Percentiles rank a stretch among this genome's conserved stretches.
These are phyloP conservation scores for Lasioglossum leucozonium DNA, from an alignment of 2,888 invertebrate species.

Conservation along the genomic window DNA sequence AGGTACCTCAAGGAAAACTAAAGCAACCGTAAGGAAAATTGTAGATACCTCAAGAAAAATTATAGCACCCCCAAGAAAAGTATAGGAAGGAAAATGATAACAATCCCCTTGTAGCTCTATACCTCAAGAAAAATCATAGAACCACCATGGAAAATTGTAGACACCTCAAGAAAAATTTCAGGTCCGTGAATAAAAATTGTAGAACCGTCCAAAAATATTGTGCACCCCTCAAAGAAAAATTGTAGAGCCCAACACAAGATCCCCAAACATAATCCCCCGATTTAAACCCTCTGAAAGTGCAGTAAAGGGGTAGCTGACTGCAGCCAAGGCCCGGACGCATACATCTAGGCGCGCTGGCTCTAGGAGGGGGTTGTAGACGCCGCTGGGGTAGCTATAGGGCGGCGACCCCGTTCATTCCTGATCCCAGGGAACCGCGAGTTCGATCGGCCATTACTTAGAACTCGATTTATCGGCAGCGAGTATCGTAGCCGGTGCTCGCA, in stretches of 20 bases:
- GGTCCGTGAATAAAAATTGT: no score
- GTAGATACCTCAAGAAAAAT: no score
- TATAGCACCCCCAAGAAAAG: no score
- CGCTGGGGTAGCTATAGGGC: not conserved
- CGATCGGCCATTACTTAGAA: conserved; percentile 71
- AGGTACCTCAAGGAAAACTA: no score
- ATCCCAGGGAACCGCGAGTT: conserved; percentile 50
- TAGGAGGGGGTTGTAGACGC: conserved; percentile 4
- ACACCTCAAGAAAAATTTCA: not conserved
- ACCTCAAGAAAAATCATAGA: not conserved
- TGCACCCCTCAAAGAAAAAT: not conserved
- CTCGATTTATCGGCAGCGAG: conserved; percentile 69
- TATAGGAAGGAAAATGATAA: no score
- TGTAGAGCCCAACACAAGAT: not conserved
- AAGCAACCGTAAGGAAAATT: no score
- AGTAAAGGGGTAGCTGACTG: not conserved
- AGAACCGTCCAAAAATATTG: not conserved
- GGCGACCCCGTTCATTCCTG: conserved; percentile 54
- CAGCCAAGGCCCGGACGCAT: not conserved
- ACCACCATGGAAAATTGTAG: not conserved
- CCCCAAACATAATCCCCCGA: not conserved
- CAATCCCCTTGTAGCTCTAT: not conserved
- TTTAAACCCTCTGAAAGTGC: not conserved
- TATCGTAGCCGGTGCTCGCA: conserved; percentile 44
- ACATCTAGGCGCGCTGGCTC: not conserved